phyloP scores from a whole-genome alignment of 2,797 vertebrate species.

The Oryzias dopingdopingensis region DNA sequence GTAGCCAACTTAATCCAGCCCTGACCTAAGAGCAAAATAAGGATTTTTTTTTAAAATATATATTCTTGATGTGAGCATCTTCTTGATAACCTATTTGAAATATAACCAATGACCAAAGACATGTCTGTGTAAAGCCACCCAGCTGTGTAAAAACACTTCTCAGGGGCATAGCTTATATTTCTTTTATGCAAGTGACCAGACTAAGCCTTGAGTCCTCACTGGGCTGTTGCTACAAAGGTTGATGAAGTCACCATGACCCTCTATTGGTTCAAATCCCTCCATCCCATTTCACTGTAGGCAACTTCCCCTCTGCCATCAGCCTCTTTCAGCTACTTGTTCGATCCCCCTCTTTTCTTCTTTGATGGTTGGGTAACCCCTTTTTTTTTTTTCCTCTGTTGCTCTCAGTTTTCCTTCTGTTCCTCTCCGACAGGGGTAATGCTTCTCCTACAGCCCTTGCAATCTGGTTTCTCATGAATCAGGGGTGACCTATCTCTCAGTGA shows the following conservation, averaged over 20 bases:
- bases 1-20: too few relatives aligned
- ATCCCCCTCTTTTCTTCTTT: constrained; percentile 27
- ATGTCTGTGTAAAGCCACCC: constrained; percentile 1
- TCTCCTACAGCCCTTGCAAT: constrained; percentile 27
- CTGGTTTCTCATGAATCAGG: constrained; percentile 24
- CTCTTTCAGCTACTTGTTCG: constrained; percentile 31
- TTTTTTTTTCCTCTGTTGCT: constrained; percentile 34
- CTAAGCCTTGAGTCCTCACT: constrained; percentile 24
- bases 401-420: too few relatives aligned
- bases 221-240: constrained; percentile 50
- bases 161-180: constrained; percentile 19
- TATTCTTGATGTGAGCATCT: neutral
- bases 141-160: constrained; percentile 13
- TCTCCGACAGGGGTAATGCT: constrained; percentile 14
- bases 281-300: constrained; percentile 42
- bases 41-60: too few relatives aligned
- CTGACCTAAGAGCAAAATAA: too few relatives aligned
- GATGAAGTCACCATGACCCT: constrained; percentile 68
- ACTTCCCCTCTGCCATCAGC: constrained; percentile 44
- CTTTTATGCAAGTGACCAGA: constrained; percentile 36
- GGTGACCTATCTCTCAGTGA: constrained; percentile 32
- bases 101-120: constrained; percentile 5
- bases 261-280: constrained; percentile 36
- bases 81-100: neutral
- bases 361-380: constrained; percentile 29